Evolutionary conservation across 2,888 invertebrate genomes (phyloP), one percentile per base, ranked within the genome.

Genomic region (Mesorhabditis sp.): DNA sequence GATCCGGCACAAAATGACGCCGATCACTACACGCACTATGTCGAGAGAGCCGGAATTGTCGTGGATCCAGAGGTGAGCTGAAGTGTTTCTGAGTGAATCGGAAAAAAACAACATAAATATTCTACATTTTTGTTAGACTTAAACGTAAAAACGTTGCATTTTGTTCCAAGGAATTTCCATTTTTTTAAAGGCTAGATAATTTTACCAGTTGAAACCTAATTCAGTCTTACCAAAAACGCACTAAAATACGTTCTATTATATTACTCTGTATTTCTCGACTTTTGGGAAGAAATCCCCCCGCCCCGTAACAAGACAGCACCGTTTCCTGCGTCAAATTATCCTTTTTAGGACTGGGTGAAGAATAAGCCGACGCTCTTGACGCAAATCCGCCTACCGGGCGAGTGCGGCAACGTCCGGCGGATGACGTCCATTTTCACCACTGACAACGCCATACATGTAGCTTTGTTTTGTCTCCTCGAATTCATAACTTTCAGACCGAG

Each of bases 321-420:
- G 28, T 28, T 28, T 28, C 28, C 28, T 28, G 28, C 28, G 28
- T 28, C 28, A 28, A 28, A 28, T 28, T 28, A 15, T 66, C 44
- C 10, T 7, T 66, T 72, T 5, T 41, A 74, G 50, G 77, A 76
- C 43, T 76, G 78, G 76, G 69, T 73, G 28, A 70, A 71, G 7
- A 70, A 73, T 62, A 78, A 78, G 44, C 76, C 76, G 45, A 78
- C 76, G 10, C 65, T 79, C 15, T 67, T 79, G 45, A 74, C 72
- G 45, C 71, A 76, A 58, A 71, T 77, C 66, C 74, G 76, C 45
- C 63, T 68, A 4, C 66, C 65, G 58, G 50, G 45, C 13, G 45
- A 28, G 28, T 28, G 67, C 15, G 70, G 71, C 6, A 6, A 65
- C 4, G 74, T 73, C 13, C 45, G 44, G 43, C 70, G 74, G 69